Conservation (phyloP, 2,888 invertebrate species). For the Malacosoma neustria region DNA sequence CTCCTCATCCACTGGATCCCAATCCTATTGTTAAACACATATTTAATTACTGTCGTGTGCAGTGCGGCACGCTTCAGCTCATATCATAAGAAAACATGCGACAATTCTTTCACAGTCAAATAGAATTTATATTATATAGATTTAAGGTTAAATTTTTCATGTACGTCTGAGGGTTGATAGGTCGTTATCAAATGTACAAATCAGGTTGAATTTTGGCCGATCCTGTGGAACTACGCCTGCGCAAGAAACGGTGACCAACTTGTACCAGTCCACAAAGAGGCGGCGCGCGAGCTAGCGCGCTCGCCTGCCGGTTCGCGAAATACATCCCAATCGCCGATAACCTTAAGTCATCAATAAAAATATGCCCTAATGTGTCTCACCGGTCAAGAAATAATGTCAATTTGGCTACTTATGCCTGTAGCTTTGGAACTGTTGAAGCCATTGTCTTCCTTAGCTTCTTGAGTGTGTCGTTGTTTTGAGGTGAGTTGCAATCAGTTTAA, state of each 20-base stretch:
- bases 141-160: slow-evolving; percentile 15
- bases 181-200: slow-evolving; percentile 19
- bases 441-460: slow-evolving; percentile 56
- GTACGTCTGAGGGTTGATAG: slow-evolving; percentile 15
- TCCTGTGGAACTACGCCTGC: slow-evolving; percentile 62
- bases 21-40: slow-evolving; percentile 69
- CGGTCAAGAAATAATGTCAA: slow-evolving; percentile 38
- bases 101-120: neutral
- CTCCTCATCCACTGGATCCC: slow-evolving; percentile 48
- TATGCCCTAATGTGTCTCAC: slow-evolving; percentile 32
- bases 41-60: slow-evolving; percentile 73
- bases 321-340: slow-evolving; percentile 44
- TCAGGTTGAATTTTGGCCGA: slow-evolving; percentile 60
- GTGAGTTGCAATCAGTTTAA: slow-evolving; percentile 49
- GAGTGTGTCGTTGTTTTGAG: slow-evolving; percentile 49
- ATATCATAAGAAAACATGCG: slow-evolving; percentile 15
- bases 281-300: slow-evolving; percentile 75
- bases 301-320: slow-evolving; percentile 65
- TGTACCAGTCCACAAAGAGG: slow-evolving; percentile 54
- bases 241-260: slow-evolving; percentile 43
- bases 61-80: slow-evolving; percentile 69
- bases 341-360: slow-evolving; percentile 55
- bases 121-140: slow-evolving; percentile 3
- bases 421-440: slow-evolving; percentile 25
- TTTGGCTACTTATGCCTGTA: slow-evolving; percentile 34